Evolutionary conservation across 2,113 vertebrate species (phyloP).

Genomic region (Calidris pugnax): DNA sequence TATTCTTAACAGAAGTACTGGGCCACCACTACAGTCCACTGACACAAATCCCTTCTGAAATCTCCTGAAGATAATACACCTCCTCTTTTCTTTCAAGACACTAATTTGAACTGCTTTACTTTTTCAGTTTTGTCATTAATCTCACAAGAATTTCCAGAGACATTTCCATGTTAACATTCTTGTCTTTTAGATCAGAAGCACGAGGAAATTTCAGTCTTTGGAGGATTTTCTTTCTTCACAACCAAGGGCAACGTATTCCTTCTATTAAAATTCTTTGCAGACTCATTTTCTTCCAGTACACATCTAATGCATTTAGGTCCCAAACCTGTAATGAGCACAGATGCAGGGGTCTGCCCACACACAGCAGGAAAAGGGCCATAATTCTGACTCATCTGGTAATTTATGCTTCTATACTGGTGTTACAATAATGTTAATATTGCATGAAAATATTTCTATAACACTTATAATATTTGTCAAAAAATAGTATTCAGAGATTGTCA

Average conservation of each 20-base stretch:
- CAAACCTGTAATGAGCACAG: slow-evolving; percentile 65
- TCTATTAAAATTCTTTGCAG: slow-evolving; percentile 9
- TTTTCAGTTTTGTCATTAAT: not conserved
- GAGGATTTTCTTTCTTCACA: not conserved
- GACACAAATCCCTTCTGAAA: not conserved
- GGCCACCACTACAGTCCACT: not conserved
- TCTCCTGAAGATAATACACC: not conserved
- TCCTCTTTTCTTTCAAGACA: not conserved
- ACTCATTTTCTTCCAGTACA: not conserved
- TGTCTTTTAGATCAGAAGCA: not conserved
- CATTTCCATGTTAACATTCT: not conserved
- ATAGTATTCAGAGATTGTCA: slow-evolving; percentile 48
- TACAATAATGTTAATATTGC: slow-evolving; percentile 68
- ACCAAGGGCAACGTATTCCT: not conserved
- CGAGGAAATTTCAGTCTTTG: not conserved
- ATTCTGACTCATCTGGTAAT: slow-evolving; percentile 70
- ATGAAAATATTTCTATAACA: slow-evolving; percentile 70
- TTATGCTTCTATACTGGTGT: slow-evolving; percentile 66
- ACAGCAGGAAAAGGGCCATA: slow-evolving; percentile 65
- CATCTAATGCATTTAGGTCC: slow-evolving; percentile 49
- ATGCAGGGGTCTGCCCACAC: slow-evolving; percentile 67
- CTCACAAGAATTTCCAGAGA: not conserved
- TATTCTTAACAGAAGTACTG: not conserved
- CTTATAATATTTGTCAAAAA: slow-evolving; percentile 60
- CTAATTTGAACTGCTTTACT: not conserved